Conservation (phyloP, 2,797 vertebrate genomes). For the Neomorphus geoffroyi region DNA sequence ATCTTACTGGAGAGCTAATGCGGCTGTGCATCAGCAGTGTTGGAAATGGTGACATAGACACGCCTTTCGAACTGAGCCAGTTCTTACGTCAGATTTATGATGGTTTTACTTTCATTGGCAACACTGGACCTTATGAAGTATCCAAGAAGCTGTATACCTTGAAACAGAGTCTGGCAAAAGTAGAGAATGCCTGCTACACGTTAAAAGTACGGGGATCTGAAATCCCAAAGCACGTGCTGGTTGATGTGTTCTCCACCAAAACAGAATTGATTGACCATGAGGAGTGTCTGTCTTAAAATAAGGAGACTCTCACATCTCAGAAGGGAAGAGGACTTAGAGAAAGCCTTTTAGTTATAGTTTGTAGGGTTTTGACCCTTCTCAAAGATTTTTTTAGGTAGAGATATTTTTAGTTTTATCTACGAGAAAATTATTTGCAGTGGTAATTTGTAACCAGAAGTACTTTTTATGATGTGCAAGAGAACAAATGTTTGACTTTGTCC, state of each 20-base stretch:
- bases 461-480: constrained; percentile 25
- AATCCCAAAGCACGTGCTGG: constrained; percentile 97
- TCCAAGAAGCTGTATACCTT: constrained; percentile 96
- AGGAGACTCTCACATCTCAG: neutral
- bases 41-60: constrained; percentile 96
- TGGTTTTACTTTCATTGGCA: constrained; percentile 95
- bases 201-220: constrained; percentile 93
- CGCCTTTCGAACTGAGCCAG: constrained; percentile 95
- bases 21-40: constrained; percentile 96
- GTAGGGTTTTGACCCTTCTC: constrained; percentile 9
- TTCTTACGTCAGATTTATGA: constrained; percentile 95
- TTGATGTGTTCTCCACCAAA: constrained; percentile 91
- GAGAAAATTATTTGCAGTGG: constrained; percentile 43
- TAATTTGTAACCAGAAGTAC: constrained; percentile 37
- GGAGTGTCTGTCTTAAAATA: constrained; percentile 84
- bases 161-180: constrained; percentile 95
- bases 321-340: constrained; percentile 11
- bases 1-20: constrained; percentile 97
- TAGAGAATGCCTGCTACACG: constrained; percentile 95
- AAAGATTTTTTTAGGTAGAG: constrained; percentile 60
- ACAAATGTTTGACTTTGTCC: neutral
- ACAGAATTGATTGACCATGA: constrained; percentile 88
- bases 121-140: constrained; percentile 96
- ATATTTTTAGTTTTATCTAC: constrained; percentile 47
- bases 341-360: constrained; percentile 22